These are phyloP conservation scores for Neuroterus valhalla DNA, from an alignment of 1,140 invertebrate genomes.

Conservation along the genomic window DNA sequence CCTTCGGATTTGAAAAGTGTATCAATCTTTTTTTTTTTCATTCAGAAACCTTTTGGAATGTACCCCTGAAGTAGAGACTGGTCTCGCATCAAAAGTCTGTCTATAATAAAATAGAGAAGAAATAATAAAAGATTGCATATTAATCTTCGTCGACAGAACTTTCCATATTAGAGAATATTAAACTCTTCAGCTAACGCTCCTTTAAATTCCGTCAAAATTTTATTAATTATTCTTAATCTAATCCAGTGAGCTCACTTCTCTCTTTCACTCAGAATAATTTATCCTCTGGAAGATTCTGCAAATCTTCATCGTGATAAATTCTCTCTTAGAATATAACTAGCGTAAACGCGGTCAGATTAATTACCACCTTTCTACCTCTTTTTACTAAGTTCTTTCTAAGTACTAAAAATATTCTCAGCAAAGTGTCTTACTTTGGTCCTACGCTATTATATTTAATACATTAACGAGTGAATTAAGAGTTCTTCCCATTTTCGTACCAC, in stretches of 20 bases:
- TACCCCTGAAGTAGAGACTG: conserved; percentile 8
- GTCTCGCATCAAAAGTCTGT: neutral
- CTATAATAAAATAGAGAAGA: neutral
- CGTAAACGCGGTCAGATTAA: neutral
- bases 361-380: neutral
- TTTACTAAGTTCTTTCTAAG: neutral
- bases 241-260: neutral
- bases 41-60: neutral
- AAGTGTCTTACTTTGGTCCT: neutral
- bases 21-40: neutral
- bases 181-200: neutral
- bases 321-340: neutral
- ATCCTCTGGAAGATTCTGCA: neutral
- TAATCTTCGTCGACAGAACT: neutral
- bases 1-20: no score
- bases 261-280: neutral
- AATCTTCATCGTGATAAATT: conserved; percentile 9
- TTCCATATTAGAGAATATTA: neutral
- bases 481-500: neutral
- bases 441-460: neutral
- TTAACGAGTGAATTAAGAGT: conserved; percentile 1
- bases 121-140: neutral
- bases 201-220: conserved; percentile 14
- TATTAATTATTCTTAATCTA: neutral
- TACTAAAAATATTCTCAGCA: neutral